phyloP scores from a whole-genome alignment of 2,113 vertebrate species.

The Narcine bancroftii region DNA sequence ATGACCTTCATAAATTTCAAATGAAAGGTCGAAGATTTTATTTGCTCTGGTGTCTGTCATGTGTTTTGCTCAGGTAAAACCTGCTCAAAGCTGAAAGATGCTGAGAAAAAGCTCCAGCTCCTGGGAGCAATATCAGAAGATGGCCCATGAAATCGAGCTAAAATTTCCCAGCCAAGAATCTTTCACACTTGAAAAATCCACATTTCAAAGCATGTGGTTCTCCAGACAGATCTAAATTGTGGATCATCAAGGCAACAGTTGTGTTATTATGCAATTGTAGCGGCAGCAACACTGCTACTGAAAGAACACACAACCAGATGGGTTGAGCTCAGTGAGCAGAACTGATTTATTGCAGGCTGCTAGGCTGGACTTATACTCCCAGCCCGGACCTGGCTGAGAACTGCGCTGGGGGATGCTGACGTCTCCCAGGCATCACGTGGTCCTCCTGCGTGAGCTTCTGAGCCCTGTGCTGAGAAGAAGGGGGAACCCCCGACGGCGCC shows the following conservation, averaged over 20 bases:
- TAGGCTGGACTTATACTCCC: too few species aligned
- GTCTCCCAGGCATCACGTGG: too few species aligned
- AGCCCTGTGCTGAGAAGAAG: too few species aligned
- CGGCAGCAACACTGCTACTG: too few species aligned
- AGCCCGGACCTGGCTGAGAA: too few species aligned
- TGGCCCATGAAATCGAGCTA: constrained; percentile 18
- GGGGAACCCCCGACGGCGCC: too few species aligned
- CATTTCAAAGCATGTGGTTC: neutral
- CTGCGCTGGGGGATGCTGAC: too few species aligned
- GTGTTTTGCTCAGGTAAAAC: neutral
- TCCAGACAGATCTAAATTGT: neutral
- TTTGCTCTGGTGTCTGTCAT: neutral
- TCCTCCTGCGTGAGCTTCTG: too few species aligned
- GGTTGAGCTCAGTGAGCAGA: too few species aligned
- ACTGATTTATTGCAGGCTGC: too few species aligned
- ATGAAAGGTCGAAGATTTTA: constrained; percentile 16
- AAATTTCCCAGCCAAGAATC: neutral
- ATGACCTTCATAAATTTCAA: neutral
- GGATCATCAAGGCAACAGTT: constrained; percentile 1
- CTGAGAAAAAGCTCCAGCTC: neutral
- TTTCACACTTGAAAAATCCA: constrained; percentile 5
- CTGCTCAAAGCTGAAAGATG: neutral
- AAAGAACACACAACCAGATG: too few species aligned
- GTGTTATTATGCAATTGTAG: too few species aligned
- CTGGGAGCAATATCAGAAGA: constrained; percentile 19